Conservation (phyloP, 2,113 vertebrate species). For the Cricetomys ansorgei region DNA sequence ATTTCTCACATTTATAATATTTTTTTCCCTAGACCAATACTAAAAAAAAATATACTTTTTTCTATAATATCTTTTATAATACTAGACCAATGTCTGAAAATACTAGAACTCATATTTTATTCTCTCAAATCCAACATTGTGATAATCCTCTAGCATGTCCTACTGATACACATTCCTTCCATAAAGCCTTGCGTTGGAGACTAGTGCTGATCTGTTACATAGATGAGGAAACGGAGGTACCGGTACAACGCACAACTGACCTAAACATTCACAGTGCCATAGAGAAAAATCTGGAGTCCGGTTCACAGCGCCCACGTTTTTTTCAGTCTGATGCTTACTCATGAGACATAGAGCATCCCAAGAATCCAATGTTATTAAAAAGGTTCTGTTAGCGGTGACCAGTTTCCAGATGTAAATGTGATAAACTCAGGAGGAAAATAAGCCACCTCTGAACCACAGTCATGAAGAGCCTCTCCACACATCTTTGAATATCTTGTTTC, state of each 20-base stretch:
- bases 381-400: slow-evolving; percentile 53
- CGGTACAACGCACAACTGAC: neutral
- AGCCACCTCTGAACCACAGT: slow-evolving; percentile 62
- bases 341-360: slow-evolving; percentile 44
- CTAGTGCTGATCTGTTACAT: neutral
- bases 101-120: neutral
- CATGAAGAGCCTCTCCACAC: slow-evolving; percentile 57
- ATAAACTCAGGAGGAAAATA: slow-evolving; percentile 64
- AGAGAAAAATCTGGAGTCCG: slow-evolving; percentile 36
- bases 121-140: neutral
- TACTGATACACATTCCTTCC: neutral
- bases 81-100: slow-evolving; percentile 34
- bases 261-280: neutral
- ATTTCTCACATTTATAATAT: neutral
- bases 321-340: slow-evolving; percentile 57
- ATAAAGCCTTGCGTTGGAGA: neutral
- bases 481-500: slow-evolving; percentile 42
- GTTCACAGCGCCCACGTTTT: neutral
- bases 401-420: slow-evolving; percentile 65
- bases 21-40: no score
- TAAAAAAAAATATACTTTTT: no score
- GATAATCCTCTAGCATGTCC: neutral
- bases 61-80: no score
- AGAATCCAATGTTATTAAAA: slow-evolving; percentile 74
- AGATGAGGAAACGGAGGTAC: neutral